These are phyloP conservation scores for Sphaeramia orbicularis DNA, from an alignment of 2,797 vertebrate species.

Conservation along the genomic window DNA sequence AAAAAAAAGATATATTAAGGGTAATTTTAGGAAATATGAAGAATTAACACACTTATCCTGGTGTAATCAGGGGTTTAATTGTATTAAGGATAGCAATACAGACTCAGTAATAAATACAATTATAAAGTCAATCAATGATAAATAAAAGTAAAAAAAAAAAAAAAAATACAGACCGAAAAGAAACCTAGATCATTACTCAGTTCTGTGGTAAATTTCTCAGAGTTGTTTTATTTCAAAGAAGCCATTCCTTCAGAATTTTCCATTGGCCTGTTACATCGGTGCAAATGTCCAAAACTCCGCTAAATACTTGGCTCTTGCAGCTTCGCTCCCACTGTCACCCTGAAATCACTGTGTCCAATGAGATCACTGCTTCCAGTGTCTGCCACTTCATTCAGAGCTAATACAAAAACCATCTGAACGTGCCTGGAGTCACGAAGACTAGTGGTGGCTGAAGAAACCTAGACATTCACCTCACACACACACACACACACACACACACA, in stretches of 20 bases:
- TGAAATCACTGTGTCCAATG: conserved; percentile 54
- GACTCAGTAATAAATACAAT: too few species aligned
- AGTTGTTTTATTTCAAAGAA: conserved; percentile 34
- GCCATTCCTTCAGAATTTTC: conserved; percentile 49
- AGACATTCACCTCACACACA: conserved; percentile 66
- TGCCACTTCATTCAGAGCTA: conserved; percentile 69
- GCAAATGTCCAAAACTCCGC: conserved; percentile 39
- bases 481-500: conserved; percentile 28
- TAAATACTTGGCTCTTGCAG: conserved; percentile 43
- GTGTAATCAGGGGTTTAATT: too few species aligned
- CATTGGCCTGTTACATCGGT: conserved; percentile 37
- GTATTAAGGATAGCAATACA: too few species aligned
- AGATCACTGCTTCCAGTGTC: conserved; percentile 63
- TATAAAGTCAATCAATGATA: too few species aligned
- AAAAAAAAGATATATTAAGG: not conserved
- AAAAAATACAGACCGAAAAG: not conserved
- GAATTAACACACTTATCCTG: too few species aligned
- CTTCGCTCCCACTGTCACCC: conserved; percentile 53
- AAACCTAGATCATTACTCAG: not conserved
- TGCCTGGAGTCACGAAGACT: conserved; percentile 74
- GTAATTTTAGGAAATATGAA: too few species aligned
- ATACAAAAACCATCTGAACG: conserved; percentile 77
- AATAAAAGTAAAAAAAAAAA: too few species aligned
- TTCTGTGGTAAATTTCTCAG: conserved; percentile 31
- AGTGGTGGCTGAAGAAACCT: conserved; percentile 59